These are phyloP conservation scores for Ophion ventricosus DNA, from an alignment of 2,888 invertebrate species.

Conservation along the genomic window DNA sequence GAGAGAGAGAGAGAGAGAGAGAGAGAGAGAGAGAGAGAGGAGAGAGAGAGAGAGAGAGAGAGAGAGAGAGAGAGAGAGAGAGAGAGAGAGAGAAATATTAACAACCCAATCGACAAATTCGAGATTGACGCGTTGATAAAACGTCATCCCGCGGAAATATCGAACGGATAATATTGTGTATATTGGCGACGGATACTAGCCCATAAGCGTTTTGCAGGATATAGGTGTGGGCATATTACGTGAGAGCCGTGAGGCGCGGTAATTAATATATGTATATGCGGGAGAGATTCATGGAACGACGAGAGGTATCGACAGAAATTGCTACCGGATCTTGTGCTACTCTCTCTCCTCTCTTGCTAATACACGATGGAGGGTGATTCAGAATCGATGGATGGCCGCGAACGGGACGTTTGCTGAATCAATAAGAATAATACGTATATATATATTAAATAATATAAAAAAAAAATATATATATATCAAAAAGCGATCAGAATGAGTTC, in stretches of 20 bases:
- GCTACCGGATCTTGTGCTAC: constrained; percentile 49
- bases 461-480: no score
- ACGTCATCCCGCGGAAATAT: constrained; percentile 12
- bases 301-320: constrained; percentile 54
- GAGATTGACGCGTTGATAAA: constrained; percentile 3
- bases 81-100: not conserved
- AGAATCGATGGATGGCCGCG: not conserved
- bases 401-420: not conserved
- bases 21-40: no score
- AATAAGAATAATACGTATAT: not conserved
- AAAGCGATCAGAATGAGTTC: no score
- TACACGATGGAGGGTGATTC: constrained; percentile 1
- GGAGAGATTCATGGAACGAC: constrained; percentile 4
- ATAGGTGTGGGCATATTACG: not conserved
- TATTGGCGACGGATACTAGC: not conserved
- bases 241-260: constrained; percentile 16
- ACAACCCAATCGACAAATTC: constrained; percentile 5
- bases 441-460: no score
- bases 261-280: constrained; percentile 21
- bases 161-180: constrained; percentile 6
- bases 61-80: not conserved
- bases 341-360: constrained; percentile 11
- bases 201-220: constrained; percentile 7
- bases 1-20: no score
- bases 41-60: not conserved